Conservation (phyloP, 2,888 invertebrate genomes). For the Lasioglossum morio region DNA sequence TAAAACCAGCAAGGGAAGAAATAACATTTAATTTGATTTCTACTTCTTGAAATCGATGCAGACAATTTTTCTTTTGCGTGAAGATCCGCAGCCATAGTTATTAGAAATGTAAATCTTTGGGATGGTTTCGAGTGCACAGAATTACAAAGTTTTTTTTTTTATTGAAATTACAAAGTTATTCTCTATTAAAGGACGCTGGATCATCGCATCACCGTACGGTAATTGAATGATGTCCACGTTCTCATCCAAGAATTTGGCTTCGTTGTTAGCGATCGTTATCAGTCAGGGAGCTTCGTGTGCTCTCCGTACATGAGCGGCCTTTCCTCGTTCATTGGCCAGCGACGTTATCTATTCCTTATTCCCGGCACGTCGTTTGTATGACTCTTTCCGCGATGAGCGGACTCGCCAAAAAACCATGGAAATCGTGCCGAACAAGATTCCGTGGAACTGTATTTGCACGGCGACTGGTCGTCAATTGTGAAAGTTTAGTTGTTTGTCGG, state of each 20-base stretch:
- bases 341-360: constrained; percentile 66
- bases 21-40: too few species aligned
- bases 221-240: not conserved
- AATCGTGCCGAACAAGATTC: constrained; percentile 52
- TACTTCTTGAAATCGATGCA: too few species aligned
- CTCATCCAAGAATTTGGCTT: constrained; percentile 10
- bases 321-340: constrained; percentile 52
- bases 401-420: constrained; percentile 62
- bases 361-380: constrained; percentile 56
- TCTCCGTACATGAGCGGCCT: constrained; percentile 1
- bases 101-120: too few species aligned
- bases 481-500: constrained; percentile 60
- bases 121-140: too few species aligned
- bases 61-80: too few species aligned
- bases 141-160: too few species aligned
- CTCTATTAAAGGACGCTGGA: not conserved
- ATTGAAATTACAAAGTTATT: too few species aligned
- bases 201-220: not conserved
- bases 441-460: constrained; percentile 42
- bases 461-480: constrained; percentile 54
- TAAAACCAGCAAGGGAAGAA: too few species aligned
- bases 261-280: constrained; percentile 13
- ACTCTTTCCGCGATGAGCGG: constrained; percentile 46
- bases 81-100: too few species aligned
- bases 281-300: not conserved